phyloP scores from a whole-genome alignment of 2,113 vertebrate genomes.

The Neopipo cinnamomea region DNA sequence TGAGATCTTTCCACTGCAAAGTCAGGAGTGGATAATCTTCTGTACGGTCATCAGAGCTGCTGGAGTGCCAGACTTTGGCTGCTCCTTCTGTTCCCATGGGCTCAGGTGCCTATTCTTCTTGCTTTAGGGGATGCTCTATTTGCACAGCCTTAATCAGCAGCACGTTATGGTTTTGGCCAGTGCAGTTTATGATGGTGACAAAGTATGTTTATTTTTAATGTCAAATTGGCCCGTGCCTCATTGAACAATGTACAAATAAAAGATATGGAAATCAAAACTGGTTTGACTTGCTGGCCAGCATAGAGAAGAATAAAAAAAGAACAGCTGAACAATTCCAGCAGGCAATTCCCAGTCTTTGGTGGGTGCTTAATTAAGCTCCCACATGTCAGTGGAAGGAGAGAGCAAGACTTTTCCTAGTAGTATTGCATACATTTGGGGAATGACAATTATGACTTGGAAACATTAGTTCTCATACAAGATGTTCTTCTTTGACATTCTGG shows the following conservation, averaged over 20 bases:
- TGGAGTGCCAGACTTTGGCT: not conserved
- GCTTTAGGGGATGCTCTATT: constrained; percentile 14
- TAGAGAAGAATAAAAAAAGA: constrained; percentile 9
- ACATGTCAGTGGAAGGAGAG: not conserved
- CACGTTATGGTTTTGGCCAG: not conserved
- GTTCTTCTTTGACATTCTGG: constrained; percentile 45
- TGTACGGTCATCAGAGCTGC: not conserved
- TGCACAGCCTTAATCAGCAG: constrained; percentile 14
- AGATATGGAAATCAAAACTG: constrained; percentile 52
- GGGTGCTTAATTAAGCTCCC: constrained; percentile 19
- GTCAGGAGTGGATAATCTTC: not conserved
- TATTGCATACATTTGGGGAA: not conserved
- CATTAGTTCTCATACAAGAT: constrained; percentile 47
- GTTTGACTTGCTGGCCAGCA: constrained; percentile 47
- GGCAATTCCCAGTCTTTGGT: constrained; percentile 8
- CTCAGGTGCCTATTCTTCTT: not conserved
- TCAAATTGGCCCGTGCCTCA: not conserved
- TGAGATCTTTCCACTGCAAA: not conserved
- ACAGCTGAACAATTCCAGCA: not conserved
- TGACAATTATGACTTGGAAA: constrained; percentile 1
- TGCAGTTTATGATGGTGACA: constrained; percentile 12
- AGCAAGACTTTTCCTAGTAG: not conserved
- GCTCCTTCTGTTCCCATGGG: not conserved
- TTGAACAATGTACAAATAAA: constrained; percentile 28
- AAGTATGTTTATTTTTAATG: constrained; percentile 32